Percentiles rank a stretch among this genome's conserved stretches.
Conservation (phyloP, 2,888 invertebrate species). For the Ornithoptera priamus region DNA sequence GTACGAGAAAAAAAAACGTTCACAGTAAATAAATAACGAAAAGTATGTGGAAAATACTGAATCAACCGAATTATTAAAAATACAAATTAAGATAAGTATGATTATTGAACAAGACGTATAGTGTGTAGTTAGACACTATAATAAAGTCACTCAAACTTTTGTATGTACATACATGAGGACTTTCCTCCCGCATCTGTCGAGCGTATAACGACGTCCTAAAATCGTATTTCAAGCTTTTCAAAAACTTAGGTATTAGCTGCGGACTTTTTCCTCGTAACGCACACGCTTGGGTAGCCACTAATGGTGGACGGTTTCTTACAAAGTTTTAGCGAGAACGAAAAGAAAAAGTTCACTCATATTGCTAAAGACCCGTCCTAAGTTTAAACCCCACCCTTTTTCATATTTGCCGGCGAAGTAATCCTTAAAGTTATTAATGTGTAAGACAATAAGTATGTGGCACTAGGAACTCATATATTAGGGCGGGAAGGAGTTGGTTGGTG, state of each 20-base stretch:
- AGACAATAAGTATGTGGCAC: constrained; percentile 28
- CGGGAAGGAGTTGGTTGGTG: constrained; percentile 29
- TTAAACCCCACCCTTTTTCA: constrained; percentile 43
- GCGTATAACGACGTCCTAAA: constrained; percentile 41
- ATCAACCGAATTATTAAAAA: too few species aligned
- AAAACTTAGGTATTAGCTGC: constrained; percentile 66
- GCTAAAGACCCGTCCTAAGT: constrained; percentile 55
- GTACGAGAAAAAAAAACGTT: too few species aligned
- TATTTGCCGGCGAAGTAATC: constrained; percentile 46
- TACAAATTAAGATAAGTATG: too few species aligned
- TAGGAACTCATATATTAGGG: constrained; percentile 27
- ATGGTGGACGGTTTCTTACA: constrained; percentile 61
- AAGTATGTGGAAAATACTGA: too few species aligned
- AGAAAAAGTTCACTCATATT: constrained; percentile 36
- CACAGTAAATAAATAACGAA: too few species aligned
- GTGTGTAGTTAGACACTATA: neutral
- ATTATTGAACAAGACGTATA: neutral
- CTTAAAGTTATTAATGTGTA: constrained; percentile 31
- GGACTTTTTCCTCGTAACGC: constrained; percentile 66
- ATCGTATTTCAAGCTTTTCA: constrained; percentile 66
- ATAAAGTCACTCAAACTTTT: neutral
- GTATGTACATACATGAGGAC: neutral
- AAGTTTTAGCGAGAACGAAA: constrained; percentile 44
- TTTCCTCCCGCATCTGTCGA: constrained; percentile 32
- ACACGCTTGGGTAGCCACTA: constrained; percentile 68